phyloP scores from a whole-genome alignment of 2,113 vertebrate species.

The Sorex araneus region DNA sequence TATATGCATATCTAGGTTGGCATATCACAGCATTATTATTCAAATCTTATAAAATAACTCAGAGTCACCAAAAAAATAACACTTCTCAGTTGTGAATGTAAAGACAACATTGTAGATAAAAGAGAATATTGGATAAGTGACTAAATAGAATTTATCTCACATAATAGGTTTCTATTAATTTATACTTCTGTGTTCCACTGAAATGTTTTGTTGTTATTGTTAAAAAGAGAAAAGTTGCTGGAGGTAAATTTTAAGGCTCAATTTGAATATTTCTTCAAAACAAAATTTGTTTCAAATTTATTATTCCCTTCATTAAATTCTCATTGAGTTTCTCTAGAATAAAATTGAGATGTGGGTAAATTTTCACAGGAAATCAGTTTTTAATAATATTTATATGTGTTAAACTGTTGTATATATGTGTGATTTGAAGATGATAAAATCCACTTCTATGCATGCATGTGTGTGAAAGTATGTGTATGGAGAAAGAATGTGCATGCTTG shows the following conservation, averaged over 20 bases:
- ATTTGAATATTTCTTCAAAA: conserved; percentile 29
- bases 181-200: not conserved
- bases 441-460: not conserved
- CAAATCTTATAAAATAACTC: not conserved
- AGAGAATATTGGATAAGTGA: not conserved
- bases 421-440: conserved; percentile 18
- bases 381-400: conserved; percentile 18
- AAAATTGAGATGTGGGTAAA: not conserved
- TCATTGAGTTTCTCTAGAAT: conserved; percentile 25
- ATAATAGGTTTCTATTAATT: not conserved
- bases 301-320: conserved; percentile 40
- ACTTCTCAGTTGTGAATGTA: not conserved
- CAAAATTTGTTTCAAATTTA: not conserved
- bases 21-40: not conserved
- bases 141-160: not conserved
- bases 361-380: conserved; percentile 12
- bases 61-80: not conserved
- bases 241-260: conserved; percentile 48
- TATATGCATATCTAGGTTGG: not conserved
- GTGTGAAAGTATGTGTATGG: too few relatives aligned
- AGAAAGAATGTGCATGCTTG: too few relatives aligned
- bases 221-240: conserved; percentile 8
- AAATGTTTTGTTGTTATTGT: not conserved
- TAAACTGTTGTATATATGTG: conserved; percentile 15
- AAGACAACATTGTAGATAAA: not conserved